Base-by-base conservation (phyloP, 2,113 vertebrate genomes). In the Paramisgurnus dabryanus region DNA sequence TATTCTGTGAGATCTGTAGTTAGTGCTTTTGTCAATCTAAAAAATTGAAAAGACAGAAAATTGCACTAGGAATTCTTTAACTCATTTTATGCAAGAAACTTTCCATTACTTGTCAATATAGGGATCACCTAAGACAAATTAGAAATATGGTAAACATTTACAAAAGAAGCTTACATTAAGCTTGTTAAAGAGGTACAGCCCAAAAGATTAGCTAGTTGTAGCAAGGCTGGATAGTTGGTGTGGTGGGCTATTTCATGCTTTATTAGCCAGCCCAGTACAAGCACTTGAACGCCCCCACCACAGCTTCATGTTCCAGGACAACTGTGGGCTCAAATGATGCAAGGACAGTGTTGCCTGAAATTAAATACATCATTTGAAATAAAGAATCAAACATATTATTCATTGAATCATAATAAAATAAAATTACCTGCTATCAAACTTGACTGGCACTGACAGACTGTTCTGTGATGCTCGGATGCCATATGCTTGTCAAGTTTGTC, bases 161-260 rank as follows among this genome's bases (percentile, higher is more conserved):
- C 63, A 67, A 41, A 77, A 66, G 27, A 27, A 50, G 17, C 50
- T 55, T 69, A 69, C 47, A 53, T 69, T 79, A 27, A 79, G 66
- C 66, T 67, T 67, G 41, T 67, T 41, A 47, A 47, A 55, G 58
- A 79, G 34, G 18, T 67, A 39, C 77, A 69, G 34, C 77, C 66
- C 27, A 79, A 60, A 40, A 79, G 77, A 45, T 69, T 40, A 40
- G 66, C 66, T 45, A 79, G 66, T 57, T 63, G 22, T 15, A 79
- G 64, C 53, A 79, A 27, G 12, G 43, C 43, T 40, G 77, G 39
- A 40, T 69, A 79, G 77, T 79, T 79, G 65, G 76, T 78, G 76
- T 79, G 77, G 39, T 60, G 66, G 49, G 76, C 66, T 12, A 68
- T 78, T 34, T 68, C 76, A 78, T 78, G 55, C 41, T 78, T 68